A percentile compares a stretch with the other conserved stretches of the same genome.
Evolutionary conservation across 92 coral and sea anemone genomes (phyloP).

Genomic region (Virgularia gustaviana): DNA sequence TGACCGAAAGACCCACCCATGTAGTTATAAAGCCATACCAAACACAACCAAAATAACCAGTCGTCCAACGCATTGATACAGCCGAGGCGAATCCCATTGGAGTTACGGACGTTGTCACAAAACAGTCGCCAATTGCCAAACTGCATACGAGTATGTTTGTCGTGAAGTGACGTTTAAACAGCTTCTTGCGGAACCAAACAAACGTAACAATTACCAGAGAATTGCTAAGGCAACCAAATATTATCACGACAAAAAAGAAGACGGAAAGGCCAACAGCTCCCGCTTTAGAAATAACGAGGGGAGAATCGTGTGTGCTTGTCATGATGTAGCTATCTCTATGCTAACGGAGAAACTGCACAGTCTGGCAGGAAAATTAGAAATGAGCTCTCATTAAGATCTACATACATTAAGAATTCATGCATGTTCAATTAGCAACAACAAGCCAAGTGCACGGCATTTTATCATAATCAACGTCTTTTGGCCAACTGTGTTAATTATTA

Average conservation of each 20-base stretch:
- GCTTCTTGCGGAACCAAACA: conserved; percentile 34
- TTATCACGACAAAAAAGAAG: neutral
- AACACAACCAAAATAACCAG: conserved; percentile 41
- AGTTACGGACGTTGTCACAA: conserved; percentile 45
- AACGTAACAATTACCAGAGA: conserved; percentile 48
- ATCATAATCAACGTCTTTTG: too few species aligned
- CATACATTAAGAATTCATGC: too few species aligned
- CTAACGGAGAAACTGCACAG: too few species aligned
- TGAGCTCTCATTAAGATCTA: too few species aligned
- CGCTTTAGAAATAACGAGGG: conserved; percentile 1
- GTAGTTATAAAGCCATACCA: conserved; percentile 57
- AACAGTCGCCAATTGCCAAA: conserved; percentile 65
- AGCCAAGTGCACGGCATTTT: too few species aligned
- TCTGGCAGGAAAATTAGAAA: too few species aligned
- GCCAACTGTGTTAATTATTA: too few species aligned
- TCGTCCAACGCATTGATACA: conserved; percentile 44
- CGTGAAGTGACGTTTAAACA: conserved; percentile 34
- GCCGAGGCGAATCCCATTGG: conserved; percentile 58
- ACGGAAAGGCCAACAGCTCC: neutral
- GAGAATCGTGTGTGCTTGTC: too few species aligned
- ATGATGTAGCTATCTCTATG: too few species aligned
- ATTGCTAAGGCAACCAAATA: conserved; percentile 38
- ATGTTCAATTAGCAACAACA: too few species aligned
- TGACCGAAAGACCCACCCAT: conserved; percentile 52
- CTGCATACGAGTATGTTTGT: conserved; percentile 51